Base-by-base conservation (phyloP, 1,140 invertebrate genomes). In the Brachionus manjavacas region DNA sequence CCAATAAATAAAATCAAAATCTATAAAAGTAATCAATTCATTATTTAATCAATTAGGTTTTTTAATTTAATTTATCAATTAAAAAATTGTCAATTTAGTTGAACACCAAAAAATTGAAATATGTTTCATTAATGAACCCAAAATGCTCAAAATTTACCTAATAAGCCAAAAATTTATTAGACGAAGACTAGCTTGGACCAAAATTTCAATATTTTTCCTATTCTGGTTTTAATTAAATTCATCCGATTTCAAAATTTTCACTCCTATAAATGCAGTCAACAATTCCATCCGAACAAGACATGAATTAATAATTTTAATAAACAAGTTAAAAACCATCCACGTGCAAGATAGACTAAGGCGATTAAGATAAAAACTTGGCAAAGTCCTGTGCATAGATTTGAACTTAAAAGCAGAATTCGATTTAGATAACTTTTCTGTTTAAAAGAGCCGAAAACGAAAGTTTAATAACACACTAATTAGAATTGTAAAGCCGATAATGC, bases 61-160 rank as follows among this genome's bases (percentile, higher is more conserved):
- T 41, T 41, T 72, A 72, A 72, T 72, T 72, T 72, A 72, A 72
- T 72, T 72, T 72, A 72, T 72, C 68, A 72, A 72, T 72, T 72
- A 72, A 12, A 3, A n/a, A 68, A n/a, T 31, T 31, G 31, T 3
- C 25, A 68, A 68, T 31, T 31, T 23, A 68, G 25, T 31, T 35
- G 39, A 72, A 68, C 31, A 68, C 66, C 25, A 68, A 72, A 70
- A 35, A 72, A 72, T 72, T 72, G 14, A 72, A 39, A 72, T 72
- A 72, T 72, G 68, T 72, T 72, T 72, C 68, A 72, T 72, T 72
- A 72, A 72, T 35, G 39, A 72, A 68, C 25, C 66, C 31, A 31
- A 35, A 68, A 68, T 68, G 52, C 52, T 72, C 39, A 39, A 41
- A 4, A 72, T 72, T 41, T 39, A 16, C n/a, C 35, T 72, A 72